phyloP scores from a whole-genome alignment of 2,113 vertebrate genomes.

The Dromiciops gliroides region DNA sequence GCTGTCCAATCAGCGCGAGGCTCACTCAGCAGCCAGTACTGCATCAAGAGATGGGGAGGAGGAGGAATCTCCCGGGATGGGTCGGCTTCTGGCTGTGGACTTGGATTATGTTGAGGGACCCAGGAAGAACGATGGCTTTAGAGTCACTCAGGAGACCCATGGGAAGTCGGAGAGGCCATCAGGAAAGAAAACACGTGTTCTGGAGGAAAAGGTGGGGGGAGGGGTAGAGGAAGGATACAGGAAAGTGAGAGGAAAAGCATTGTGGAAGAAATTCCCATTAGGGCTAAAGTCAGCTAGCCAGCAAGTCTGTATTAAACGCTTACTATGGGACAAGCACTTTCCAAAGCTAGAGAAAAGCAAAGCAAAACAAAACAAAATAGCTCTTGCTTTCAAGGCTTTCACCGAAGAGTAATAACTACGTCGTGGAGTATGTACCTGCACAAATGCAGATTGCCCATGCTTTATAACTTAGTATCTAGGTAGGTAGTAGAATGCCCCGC shows the following conservation, averaged over 20 bases:
- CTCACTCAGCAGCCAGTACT: background rate
- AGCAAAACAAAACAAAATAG: background rate
- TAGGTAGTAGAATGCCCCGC: background rate
- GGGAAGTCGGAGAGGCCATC: background rate
- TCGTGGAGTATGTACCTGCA: background rate
- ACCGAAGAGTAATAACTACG: background rate
- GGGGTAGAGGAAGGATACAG: background rate
- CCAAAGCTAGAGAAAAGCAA: background rate
- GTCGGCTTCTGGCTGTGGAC: background rate
- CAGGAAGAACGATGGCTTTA: background rate
- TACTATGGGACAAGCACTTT: too few relatives aligned
- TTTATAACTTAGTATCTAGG: background rate
- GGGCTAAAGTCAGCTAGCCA: background rate
- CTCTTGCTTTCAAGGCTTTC: background rate
- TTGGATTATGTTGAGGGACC: background rate
- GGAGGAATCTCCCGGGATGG: background rate
- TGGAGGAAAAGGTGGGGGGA: background rate
- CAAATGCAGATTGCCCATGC: background rate
- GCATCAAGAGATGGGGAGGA: background rate
- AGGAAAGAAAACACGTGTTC: background rate
- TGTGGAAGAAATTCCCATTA: background rate
- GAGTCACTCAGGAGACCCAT: background rate
- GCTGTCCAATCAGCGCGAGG: conserved; percentile 58
- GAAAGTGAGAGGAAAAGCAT: background rate
- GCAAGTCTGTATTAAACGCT: background rate